Evolutionary conservation across 1,140 invertebrate genomes (phyloP), one percentile per base, ranked within the genome.

Genomic region (Ostrea edulis): DNA sequence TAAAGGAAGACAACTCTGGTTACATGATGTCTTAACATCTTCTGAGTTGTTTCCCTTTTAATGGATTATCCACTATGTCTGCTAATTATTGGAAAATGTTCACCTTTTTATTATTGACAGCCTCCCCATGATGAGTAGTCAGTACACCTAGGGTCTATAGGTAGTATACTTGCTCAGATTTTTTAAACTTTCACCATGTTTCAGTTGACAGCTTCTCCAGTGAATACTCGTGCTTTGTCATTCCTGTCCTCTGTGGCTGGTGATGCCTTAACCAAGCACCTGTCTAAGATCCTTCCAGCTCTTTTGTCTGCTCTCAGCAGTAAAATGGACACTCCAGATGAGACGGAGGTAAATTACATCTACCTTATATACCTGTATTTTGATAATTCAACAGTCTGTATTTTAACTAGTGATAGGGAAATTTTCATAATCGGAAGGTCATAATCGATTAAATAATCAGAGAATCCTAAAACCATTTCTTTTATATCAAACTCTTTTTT

Each of bases 201-300:
- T 12, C 90, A 99, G 95, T 95, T 99, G 90, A 99, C 97, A 4
- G 96, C 97, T 35, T 96, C 97, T 22, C 96, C 96, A 20, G 97
- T 98, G 9, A 99, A 99, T 95, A 98, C 98, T 3, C 97, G 98
- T 95, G 98, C 98, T 7, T 95, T 99, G 22, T 98, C 98, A 7
- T 97, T 98, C 91, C 95, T 99, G 82, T 98, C 98, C 7, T 97
- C 98, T 35, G 98, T 99, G 8, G 98, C 98, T 89, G 98, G 97
- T 52, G 98, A 99, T 93, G 97, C 98, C 44, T 95, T 99, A n/a
- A 98, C 97, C 2, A 97, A 97, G 93, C 98, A 99, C 94, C 95
- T 99, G 87, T 96, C 97, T 87, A 98, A 98, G 94, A 98, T 99
- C 90, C 95, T 99, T 84, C 98, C 98, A 14, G 98, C 98, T 25